A percentile compares a stretch with the other conserved stretches of the same genome.
Conservation (phyloP, 2,113 vertebrate species). For the Cyphomyrus plagiostoma region DNA sequence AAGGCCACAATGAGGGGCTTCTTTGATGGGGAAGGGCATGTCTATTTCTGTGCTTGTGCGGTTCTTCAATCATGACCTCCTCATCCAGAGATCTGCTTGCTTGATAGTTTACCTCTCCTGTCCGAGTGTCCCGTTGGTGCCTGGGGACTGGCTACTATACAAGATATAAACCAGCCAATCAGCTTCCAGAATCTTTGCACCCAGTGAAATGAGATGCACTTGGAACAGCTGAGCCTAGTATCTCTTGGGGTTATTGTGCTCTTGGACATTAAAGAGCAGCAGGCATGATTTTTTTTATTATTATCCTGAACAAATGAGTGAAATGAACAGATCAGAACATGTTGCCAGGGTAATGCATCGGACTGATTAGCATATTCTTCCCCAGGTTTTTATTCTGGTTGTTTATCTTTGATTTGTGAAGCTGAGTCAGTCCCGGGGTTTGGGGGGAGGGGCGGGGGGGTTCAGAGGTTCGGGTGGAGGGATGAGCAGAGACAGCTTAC, state of each 20-base stretch:
- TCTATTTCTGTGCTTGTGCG: conserved; percentile 45
- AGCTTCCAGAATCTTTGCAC: conserved; percentile 42
- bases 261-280: conserved; percentile 39
- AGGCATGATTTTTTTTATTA: conserved; percentile 30
- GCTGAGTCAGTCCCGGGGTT: background rate
- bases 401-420: conserved; percentile 11
- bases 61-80: conserved; percentile 33
- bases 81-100: conserved; percentile 31
- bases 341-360: conserved; percentile 28
- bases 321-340: conserved; percentile 45
- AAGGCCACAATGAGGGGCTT: conserved; percentile 38
- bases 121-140: conserved; percentile 29
- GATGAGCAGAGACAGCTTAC: conserved; percentile 5
- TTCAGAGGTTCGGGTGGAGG: background rate
- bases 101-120: conserved; percentile 34
- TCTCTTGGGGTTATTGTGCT: conserved; percentile 43
- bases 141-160: conserved; percentile 40
- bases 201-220: conserved; percentile 47
- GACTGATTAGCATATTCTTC: conserved; percentile 26
- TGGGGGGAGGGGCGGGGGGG: background rate
- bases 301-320: conserved; percentile 34
- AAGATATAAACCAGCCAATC: conserved; percentile 51
- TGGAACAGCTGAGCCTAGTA: conserved; percentile 41
- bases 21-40: conserved; percentile 27
- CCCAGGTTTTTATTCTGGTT: conserved; percentile 27